Evolutionary conservation across 1,140 invertebrate genomes (phyloP), one percentile per base, ranked within the genome.

Genomic region (Artemia franciscana): DNA sequence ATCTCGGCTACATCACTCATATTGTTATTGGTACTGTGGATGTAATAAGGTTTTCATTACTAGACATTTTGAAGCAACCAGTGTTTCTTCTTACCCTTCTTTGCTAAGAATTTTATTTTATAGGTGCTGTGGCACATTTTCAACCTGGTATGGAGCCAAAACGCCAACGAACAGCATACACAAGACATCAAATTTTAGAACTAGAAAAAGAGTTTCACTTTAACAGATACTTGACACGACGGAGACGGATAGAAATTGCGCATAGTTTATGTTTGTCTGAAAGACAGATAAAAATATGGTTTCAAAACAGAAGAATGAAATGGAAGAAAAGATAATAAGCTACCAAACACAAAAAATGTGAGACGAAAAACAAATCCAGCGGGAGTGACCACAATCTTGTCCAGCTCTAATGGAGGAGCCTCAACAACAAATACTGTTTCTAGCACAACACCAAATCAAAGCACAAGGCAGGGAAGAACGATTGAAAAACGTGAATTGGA

Each of bases 211-310:
- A 95, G 78, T 94, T 94, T 73, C 90, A 94, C 72, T 94, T 89
- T 79, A 95, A 95, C 78, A 82, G 88, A 69, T 96, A 98, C 78
- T 82, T 97, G 71, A 96, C 92, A 51, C 80, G 93, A 67, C 80
- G 92, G 72, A 78, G 93, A 75, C 79, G 93, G 69, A 96, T 98
- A 76, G 93, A 98, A 78, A 95, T 97, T 71, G 93, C 92, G 23
- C 92, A 96, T 75, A 89, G 89, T 68, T 79, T 96, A 70, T 88
- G 90, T 70, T 78, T 96, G 65, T 91, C 88, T 26, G 93, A 97
- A 72, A 78, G 93, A 67, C 93, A 96, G 78, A 96, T 96, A 69
- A 97, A 97, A 80, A 96, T 96, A 70, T 96, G 92, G 92, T 94
- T 94, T 71, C 90, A 94, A 73, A 93, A 94, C 72, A 78, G 90